Base-by-base conservation (phyloP, 2,113 vertebrate genomes). In the Mugil cephalus region DNA sequence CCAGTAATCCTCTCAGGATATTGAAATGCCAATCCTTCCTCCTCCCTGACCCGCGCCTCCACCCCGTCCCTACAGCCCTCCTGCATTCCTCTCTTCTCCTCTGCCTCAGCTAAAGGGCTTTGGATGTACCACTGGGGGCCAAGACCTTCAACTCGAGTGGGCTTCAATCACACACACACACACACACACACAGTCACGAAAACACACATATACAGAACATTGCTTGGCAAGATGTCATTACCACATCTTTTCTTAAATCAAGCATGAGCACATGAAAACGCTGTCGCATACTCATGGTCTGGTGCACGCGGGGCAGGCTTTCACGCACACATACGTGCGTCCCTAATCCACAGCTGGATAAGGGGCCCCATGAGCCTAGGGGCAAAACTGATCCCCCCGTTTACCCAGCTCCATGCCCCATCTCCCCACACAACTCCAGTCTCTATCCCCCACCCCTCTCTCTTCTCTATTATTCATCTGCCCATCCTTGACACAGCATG, bases 1-100 rank as follows among this genome's bases (percentile, higher is more conserved):
- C 68, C 73, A 35, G 74, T 84, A 92, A 93, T 88, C 91, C 91
- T 93, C 88, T 90, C 87, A 92, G 86, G 90, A 92, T 91, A 92
- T 86, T 88, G 87, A 93, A 93, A 93, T 93, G 92, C 91, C 92
- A 90, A 91, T 88, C 87, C 91, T 67, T 78, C 75, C 72, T 71
- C 76, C 69, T 69, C 77, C 67, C 74, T 87, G 86, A 91, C 87
- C 83, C 36, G 12, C 80, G 73, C 86, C 72, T 83, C 72, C 75
- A 69, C 74, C 75, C 64, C 70, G 10, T 79, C 77, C 34, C 65
- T n/a, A 53, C 67, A 70, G 72, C 74, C 65, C 24, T 30, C 58
- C 56, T 59, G 51, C 78, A 70, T 46, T 82, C 69, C 59, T 55
- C 77, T 77, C 74, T 61, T 77, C 80, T 69, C 67, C 34, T 19